These are phyloP conservation scores for Aphelenchoides bicaudatus DNA, from an alignment of 2,888 invertebrate genomes.

Conservation along the genomic window DNA sequence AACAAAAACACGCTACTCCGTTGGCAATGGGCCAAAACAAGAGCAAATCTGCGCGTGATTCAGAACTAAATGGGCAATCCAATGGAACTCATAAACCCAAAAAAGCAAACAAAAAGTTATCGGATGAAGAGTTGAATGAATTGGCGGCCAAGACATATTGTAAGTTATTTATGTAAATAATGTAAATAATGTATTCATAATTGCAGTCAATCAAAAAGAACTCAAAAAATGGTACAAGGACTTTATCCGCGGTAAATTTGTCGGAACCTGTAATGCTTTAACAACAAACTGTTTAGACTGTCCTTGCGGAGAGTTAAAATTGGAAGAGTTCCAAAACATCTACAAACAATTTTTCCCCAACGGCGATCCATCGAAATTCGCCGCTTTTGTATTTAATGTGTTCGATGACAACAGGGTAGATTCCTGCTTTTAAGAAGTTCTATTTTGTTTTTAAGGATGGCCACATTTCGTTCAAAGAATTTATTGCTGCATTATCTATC, in stretches of 20 bases:
- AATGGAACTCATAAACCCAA: conserved; percentile 36
- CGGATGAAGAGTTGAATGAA: conserved; percentile 48
- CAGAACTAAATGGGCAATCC: conserved; percentile 4
- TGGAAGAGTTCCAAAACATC: conserved; percentile 60
- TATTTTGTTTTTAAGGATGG: conserved; percentile 32
- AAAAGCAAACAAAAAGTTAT: conserved; percentile 54
- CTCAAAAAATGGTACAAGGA: conserved; percentile 64
- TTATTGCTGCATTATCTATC: conserved; percentile 60
- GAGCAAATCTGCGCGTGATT: conserved; percentile 17
- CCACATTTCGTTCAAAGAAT: conserved; percentile 50
- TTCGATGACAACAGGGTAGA: conserved; percentile 95
- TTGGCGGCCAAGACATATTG: conserved; percentile 55
- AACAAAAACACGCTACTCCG: no score
- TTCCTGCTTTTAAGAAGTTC: neutral
- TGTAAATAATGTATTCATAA: conserved; percentile 4
- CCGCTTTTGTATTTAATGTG: conserved; percentile 92
- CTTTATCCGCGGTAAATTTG: no score
- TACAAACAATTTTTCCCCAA: conserved; percentile 99
- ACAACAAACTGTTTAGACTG: no score
- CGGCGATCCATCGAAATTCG: conserved; percentile 97
- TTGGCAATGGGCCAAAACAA: conserved; percentile 18
- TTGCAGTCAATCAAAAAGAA: conserved; percentile 62
- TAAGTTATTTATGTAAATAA: conserved; percentile 29
- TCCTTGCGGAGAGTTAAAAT: conserved; percentile 62
- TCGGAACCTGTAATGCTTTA: no score